Conservation (phyloP, 2,797 vertebrate species). For the Acropternis orthonyx region DNA sequence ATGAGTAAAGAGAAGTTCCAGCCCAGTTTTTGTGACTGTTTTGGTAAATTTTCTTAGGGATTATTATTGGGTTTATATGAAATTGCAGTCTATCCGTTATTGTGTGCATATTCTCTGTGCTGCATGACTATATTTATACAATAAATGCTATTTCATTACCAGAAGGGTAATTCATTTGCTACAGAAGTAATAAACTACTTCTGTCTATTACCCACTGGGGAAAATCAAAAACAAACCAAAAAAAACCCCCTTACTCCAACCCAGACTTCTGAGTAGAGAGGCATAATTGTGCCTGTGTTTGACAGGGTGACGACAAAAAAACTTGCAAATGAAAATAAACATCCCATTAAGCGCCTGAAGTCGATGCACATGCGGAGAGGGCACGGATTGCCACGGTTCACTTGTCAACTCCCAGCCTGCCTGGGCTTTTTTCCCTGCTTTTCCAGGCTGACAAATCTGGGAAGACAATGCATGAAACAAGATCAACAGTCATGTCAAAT, state of each 20-base stretch:
- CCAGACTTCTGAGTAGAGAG: neutral
- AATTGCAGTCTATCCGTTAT: neutral
- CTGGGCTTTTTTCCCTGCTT: neutral
- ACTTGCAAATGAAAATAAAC: neutral
- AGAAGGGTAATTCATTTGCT: neutral
- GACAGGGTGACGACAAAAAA: neutral
- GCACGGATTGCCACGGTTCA: slow-evolving; percentile 31
- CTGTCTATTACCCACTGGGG: neutral
- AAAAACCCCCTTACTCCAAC: neutral
- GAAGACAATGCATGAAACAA: slow-evolving; percentile 60
- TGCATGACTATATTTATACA: neutral
- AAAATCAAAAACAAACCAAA: neutral
- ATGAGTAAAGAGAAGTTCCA: neutral
- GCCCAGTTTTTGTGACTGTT: neutral
- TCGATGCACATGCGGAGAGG: neutral
- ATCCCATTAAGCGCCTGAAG: neutral
- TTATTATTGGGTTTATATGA: neutral
- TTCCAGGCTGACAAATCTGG: slow-evolving; percentile 64
- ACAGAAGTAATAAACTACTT: neutral
- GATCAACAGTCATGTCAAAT: slow-evolving; percentile 60
- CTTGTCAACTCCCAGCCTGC: slow-evolving; percentile 16
- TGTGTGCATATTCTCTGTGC: neutral
- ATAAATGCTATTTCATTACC: neutral
- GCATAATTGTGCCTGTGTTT: neutral
- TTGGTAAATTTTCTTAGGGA: neutral